Percentiles rank a stretch among this genome's conserved stretches.
Conservation (phyloP, 2,888 invertebrate species). For the Rhogogaster chlorosoma region DNA sequence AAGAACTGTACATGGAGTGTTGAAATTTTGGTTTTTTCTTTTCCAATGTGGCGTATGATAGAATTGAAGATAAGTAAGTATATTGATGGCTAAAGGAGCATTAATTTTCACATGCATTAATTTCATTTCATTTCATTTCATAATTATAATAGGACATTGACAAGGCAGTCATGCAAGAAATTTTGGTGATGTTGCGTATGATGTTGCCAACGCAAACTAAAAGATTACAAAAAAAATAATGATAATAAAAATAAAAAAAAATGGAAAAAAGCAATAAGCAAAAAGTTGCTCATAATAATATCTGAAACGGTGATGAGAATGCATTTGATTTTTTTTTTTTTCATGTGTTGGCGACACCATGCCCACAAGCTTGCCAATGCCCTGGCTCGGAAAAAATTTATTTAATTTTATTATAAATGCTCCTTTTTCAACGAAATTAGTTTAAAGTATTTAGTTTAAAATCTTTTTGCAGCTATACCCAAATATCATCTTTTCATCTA, state of each 20-base stretch:
- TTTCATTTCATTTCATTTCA: constrained; percentile 55
- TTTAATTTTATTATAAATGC: constrained; percentile 68
- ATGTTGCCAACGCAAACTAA: constrained; percentile 75
- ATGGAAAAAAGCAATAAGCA: background rate
- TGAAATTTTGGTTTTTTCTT: background rate
- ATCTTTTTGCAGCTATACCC: constrained; percentile 76
- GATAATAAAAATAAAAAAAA: constrained; percentile 51
- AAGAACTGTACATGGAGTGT: background rate
- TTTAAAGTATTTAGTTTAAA: constrained; percentile 64
- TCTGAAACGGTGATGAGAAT: constrained; percentile 45
- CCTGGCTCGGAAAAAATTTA: constrained; percentile 84
- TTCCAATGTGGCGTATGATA: background rate
- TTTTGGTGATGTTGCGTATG: constrained; percentile 76
- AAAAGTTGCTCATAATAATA: constrained; percentile 30
- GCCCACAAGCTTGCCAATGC: constrained; percentile 88
- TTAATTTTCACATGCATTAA: constrained; percentile 73
- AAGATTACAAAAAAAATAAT: constrained; percentile 47
- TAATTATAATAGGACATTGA: constrained; percentile 76
- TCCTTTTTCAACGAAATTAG: constrained; percentile 70
- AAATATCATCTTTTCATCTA: constrained; percentile 60
- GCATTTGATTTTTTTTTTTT: constrained; percentile 34
- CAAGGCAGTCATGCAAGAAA: constrained; percentile 77
- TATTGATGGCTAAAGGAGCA: constrained; percentile 70
- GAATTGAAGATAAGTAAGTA: constrained; percentile 47
- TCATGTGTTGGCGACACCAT: constrained; percentile 77